Base-by-base conservation (phyloP, 2,797 vertebrate species). In the Poliocrania exsul region DNA sequence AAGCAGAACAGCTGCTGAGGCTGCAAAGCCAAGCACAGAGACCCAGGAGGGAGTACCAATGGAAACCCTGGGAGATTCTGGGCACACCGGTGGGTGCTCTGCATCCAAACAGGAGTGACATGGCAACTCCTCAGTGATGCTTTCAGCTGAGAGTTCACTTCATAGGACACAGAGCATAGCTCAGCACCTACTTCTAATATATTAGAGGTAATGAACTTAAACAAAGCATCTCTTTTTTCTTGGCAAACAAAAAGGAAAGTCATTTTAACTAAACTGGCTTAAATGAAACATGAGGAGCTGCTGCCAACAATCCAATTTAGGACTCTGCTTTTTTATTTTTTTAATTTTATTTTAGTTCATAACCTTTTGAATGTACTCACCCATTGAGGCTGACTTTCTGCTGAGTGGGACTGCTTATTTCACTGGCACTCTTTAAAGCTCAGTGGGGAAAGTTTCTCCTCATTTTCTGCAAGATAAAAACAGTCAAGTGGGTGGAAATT, bases 281-380 rank as follows among this genome's bases (percentile, higher is more conserved):
- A 57, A 83, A 50, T 57, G 77, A 94, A 94, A 84, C 81, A 65
- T 5, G 42, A 95, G 83, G 73, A 88, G 54, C 38, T 83, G 77
- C 92, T 90, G 88, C 90, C 88, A 95, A 93, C 88, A 94, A 86
- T 79, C 86, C 90, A 92, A 62, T 93, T 92, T 61, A 80, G 50
- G n/a, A 17, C 70, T 57, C 56, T 11, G 26, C 5, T 25, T 66
- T 70, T 70, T 71, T 70, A 26, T 37, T 71, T 47, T 65, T 37
- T 19, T 29, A 29, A 53, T 69, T 78, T 77, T 8, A 53, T 69
- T 78, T 77, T 8, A 42, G 42, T 84, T 88, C 54, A 33, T 72
- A 86, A 81, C 65, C 61, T 92, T 78, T 77, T 0, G 0, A 72
- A 83, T 20, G n/a, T 37, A 67, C 17, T 47, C 71, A 37, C 60